Conservation (phyloP, 2,888 invertebrate genomes). For the Microctonus aethiopoides region DNA sequence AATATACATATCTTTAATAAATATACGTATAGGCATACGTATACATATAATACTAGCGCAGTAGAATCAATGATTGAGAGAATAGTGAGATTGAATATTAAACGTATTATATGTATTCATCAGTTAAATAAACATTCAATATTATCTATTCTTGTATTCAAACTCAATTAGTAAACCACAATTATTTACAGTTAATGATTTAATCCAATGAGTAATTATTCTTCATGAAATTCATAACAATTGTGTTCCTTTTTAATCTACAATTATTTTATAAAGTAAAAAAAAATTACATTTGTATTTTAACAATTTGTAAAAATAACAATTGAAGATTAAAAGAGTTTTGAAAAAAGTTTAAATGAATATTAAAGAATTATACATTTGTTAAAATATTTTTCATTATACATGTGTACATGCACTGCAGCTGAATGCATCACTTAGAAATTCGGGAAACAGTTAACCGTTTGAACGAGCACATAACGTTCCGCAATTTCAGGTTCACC, state of each 20-base stretch:
- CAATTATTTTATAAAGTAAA: too few species aligned
- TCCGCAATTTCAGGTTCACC: constrained; percentile 29
- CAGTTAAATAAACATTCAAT: neutral
- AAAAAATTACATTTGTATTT: too few species aligned
- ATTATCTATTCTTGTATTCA: neutral
- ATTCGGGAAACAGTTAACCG: constrained; percentile 44
- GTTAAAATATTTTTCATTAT: too few species aligned
- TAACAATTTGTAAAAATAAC: too few species aligned
- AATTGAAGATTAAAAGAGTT: too few species aligned
- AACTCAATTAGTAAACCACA: neutral
- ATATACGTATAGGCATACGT: neutral
- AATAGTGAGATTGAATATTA: neutral
- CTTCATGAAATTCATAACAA: too few species aligned
- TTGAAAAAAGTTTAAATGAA: too few species aligned
- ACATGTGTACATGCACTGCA: too few species aligned
- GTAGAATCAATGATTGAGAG: neutral
- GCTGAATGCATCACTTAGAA: constrained; percentile 32
- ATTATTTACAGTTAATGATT: neutral
- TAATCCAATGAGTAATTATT: neutral
- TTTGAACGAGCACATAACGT: constrained; percentile 40
- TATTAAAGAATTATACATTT: too few species aligned
- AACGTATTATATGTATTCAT: neutral
- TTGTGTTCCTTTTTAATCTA: too few species aligned
- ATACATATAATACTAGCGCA: too few species aligned
- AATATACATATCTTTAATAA: too few species aligned